Evolutionary conservation across 2,113 vertebrate genomes (phyloP).

Genomic region (Noctilio leporinus): DNA sequence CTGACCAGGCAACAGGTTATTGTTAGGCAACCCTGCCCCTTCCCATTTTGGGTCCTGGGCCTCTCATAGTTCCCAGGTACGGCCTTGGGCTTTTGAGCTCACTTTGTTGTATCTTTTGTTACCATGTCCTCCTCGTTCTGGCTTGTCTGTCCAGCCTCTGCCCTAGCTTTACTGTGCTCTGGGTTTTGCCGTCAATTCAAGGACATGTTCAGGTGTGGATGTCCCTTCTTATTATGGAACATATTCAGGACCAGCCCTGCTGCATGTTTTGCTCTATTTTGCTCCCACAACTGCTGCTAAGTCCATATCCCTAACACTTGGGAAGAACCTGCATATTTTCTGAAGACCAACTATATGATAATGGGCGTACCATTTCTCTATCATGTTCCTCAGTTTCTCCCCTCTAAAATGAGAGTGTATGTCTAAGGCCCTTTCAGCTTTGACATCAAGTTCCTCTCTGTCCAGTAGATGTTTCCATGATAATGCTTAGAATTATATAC

Average conservation of each 20-base stretch:
- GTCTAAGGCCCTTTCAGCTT: too few species aligned
- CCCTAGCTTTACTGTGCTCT: neutral
- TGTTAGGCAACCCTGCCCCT: fast-evolving
- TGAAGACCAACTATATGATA: neutral
- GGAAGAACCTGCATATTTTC: neutral
- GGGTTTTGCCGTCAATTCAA: neutral
- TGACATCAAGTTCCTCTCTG: neutral
- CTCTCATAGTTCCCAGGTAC: neutral
- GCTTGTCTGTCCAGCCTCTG: neutral
- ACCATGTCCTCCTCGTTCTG: too few species aligned
- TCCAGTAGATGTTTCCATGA: neutral
- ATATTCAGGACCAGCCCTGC: neutral
- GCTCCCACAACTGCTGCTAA: neutral
- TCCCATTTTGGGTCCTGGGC: neutral
- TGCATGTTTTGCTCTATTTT: neutral
- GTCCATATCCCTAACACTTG: neutral
- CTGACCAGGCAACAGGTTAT: fast-evolving
- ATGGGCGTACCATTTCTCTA: neutral
- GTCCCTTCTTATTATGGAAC: neutral
- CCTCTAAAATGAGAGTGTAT: neutral
- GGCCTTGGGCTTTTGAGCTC: neutral
- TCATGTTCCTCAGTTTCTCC: neutral
- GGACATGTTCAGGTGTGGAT: neutral
- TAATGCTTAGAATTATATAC: neutral
- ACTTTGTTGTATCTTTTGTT: neutral